Conservation (phyloP, 2,113 vertebrate genomes). For the Argyrosomus japonicus region DNA sequence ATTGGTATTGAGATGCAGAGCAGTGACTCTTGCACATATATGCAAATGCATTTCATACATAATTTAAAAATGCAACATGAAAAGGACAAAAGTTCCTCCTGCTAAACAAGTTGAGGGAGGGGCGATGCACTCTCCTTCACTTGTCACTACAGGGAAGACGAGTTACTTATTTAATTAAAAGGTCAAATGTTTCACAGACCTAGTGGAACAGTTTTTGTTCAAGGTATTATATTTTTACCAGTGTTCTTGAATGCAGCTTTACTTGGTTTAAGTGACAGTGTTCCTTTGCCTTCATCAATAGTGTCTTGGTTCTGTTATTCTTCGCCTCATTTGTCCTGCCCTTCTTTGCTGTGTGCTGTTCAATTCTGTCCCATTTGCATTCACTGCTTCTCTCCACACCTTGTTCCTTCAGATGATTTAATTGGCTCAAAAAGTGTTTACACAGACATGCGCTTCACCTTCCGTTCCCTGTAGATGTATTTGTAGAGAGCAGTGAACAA, state of each 20-base stretch:
- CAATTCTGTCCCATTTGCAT: constrained; percentile 49
- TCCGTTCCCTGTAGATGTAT: constrained; percentile 41
- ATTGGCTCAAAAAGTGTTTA: constrained; percentile 57
- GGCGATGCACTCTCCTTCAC: background rate
- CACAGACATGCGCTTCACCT: constrained; percentile 50
- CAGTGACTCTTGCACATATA: constrained; percentile 43
- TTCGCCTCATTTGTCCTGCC: constrained; percentile 19
- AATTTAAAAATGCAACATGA: constrained; percentile 62
- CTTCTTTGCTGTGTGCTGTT: constrained; percentile 17
- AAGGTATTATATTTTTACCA: background rate
- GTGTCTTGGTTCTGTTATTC: background rate
- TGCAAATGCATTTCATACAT: constrained; percentile 65
- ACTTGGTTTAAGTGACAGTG: background rate
- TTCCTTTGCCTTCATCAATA: constrained; percentile 12
- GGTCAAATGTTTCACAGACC: constrained; percentile 35
- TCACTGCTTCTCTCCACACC: constrained; percentile 36
- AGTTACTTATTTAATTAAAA: constrained; percentile 50
- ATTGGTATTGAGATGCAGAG: constrained; percentile 47
- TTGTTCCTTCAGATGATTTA: constrained; percentile 54
- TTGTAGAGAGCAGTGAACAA: constrained; percentile 50
- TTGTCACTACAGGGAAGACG: constrained; percentile 23
- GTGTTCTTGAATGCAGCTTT: constrained; percentile 1
- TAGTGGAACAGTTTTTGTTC: background rate
- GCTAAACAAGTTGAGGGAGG: constrained; percentile 51
- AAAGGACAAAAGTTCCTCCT: constrained; percentile 55